Conservation (phyloP, 2,113 vertebrate genomes). For the Uria aalge region DNA sequence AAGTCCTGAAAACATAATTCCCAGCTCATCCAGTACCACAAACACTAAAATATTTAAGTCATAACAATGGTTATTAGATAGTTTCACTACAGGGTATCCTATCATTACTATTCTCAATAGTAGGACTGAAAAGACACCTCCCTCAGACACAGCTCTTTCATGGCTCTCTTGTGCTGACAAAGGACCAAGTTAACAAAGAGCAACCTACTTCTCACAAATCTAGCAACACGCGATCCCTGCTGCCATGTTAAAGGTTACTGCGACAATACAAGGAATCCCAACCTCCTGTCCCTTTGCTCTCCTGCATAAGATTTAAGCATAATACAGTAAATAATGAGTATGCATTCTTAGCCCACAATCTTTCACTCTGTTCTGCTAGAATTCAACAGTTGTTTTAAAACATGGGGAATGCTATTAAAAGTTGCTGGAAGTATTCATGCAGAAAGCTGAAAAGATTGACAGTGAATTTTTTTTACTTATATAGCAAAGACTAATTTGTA, state of each 20-base stretch:
- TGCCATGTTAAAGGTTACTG: neutral
- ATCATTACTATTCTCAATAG: neutral
- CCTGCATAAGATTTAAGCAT: neutral
- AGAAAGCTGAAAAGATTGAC: slow-evolving; percentile 61
- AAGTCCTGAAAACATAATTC: neutral
- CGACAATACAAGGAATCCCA: neutral
- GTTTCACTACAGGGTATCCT: neutral
- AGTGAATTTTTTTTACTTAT: slow-evolving; percentile 57
- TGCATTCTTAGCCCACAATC: neutral
- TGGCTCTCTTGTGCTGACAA: neutral
- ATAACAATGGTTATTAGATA: neutral
- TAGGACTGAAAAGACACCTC: neutral
- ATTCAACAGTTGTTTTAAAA: slow-evolving; percentile 49
- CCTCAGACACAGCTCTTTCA: neutral
- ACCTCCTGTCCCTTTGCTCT: neutral
- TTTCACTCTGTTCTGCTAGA: neutral
- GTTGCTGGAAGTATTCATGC: slow-evolving; percentile 40
- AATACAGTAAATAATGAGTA: neutral
- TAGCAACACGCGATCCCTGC: neutral
- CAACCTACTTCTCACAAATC: neutral
- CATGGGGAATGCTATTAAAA: slow-evolving; percentile 13
- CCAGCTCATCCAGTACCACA: neutral
- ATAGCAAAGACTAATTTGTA: slow-evolving; percentile 64
- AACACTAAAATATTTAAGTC: neutral
- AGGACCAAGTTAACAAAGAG: neutral